These are phyloP conservation scores for Polyodon spathula DNA, from an alignment of 2,113 vertebrate genomes.

Conservation along the genomic window DNA sequence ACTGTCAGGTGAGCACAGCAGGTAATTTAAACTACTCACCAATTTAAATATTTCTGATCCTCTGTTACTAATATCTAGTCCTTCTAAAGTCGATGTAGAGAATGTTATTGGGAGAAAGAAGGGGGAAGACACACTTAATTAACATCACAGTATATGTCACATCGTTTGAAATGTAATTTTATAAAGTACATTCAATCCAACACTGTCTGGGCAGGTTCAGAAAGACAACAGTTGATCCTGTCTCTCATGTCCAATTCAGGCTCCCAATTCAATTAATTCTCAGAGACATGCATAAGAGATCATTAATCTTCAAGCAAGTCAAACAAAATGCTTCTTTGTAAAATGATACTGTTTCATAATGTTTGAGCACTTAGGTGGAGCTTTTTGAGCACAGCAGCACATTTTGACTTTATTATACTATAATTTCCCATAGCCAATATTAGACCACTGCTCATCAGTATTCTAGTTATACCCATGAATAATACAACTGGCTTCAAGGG, in stretches of 20 bases:
- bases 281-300: conserved; percentile 12
- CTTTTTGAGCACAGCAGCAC: neutral
- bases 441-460: neutral
- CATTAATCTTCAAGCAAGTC: conserved; percentile 23
- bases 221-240: neutral
- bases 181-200: no score
- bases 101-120: no score
- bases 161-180: no score
- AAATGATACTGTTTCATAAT: neutral
- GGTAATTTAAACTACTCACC: no score
- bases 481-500: neutral
- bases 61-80: no score
- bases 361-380: conserved; percentile 14
- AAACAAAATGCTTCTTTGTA: conserved; percentile 13
- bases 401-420: neutral
- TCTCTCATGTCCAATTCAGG: conserved; percentile 1
- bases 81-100: no score
- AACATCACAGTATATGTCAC: no score
- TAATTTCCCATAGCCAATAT: neutral
- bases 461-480: neutral
- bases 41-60: no score
- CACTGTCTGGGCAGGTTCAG: conserved; percentile 1
- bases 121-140: no score
- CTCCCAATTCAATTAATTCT: conserved; percentile 16
- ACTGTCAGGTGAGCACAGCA: no score